Evolutionary conservation across 92 coral and sea anemone species (phyloP), one percentile per base, ranked within the genome.

Genomic region (Palythoa heliodiscus): DNA sequence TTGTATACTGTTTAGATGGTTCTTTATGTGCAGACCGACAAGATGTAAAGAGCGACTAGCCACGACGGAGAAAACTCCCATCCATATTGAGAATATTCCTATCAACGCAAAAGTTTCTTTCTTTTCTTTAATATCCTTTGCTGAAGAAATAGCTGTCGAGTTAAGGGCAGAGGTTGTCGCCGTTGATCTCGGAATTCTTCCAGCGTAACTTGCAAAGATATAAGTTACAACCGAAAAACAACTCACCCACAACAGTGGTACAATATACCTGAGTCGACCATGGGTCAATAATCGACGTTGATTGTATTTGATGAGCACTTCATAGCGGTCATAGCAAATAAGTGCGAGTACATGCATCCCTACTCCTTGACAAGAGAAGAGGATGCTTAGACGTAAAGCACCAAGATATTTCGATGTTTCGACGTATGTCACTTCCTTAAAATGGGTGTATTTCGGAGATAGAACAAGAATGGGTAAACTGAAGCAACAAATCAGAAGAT

Each of bases 1-100:
- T 24, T 80, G 86, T 23, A 88, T 88, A 1, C 84, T 63, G 64
- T 88, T 70, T 24, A 83, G 53, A 61, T 88, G 91, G 37, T 88
- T 47, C 11, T 79, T 70, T 25, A 88, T 87, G 25, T 73, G 70
- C n/a, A 29, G 58, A 17, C 81, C 91, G 13, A 88, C 88, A 40
- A 83, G 75, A 76, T 15, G 52, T 39, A 71, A 39, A 71, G 75
- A 71, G 6, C 22, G 75, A 35, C 15, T 35, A 13, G 52, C 11
- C 52, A 71, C 75, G 3, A 19, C 52, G 16, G 14, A 11, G 35
- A 71, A 71, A 2, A 15, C 2, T 16, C 13, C 13, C 19, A 71
- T 2, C 75, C 75, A 71, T 38, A 38, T 7, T 2, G 43, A 17
- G 1, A 71, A 39, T 10, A 71, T 71, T 35, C 50, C 75, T 38